Percentiles rank a stretch among this genome's conserved stretches.
Conservation (phyloP, 2,888 invertebrate genomes). For the Yponomeuta plumbellus region DNA sequence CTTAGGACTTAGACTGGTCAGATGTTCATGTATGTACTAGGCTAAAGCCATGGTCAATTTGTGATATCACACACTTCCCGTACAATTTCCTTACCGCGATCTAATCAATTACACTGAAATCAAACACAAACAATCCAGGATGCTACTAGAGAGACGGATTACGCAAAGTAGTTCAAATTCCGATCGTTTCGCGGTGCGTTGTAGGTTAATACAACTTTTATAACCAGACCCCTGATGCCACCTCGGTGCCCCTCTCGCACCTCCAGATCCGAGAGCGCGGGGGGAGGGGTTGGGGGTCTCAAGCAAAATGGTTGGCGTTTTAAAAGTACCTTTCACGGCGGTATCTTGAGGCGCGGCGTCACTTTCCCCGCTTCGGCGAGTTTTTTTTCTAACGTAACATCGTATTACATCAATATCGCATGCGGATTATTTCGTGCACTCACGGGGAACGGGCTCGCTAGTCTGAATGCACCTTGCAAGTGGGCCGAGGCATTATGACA, state of each 20-base stretch:
- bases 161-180: conserved; percentile 75
- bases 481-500: neutral
- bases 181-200: conserved; percentile 54
- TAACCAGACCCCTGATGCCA: conserved; percentile 47
- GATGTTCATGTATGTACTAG: no score
- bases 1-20: no score
- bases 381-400: conserved; percentile 66
- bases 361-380: conserved; percentile 71
- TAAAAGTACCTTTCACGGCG: conserved; percentile 66
- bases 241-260: conserved; percentile 31
- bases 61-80: neutral
- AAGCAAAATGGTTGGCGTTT: conserved; percentile 45
- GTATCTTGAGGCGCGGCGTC: conserved; percentile 60
- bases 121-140: conserved; percentile 9
- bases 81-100: neutral
- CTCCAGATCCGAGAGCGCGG: conserved; percentile 23
- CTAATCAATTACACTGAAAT: neutral
- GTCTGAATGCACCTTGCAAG: conserved; percentile 34
- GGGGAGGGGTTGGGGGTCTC: conserved; percentile 46
- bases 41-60: no score
- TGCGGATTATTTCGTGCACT: conserved; percentile 60
- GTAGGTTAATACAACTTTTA: conserved; percentile 57
- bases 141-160: conserved; percentile 43
- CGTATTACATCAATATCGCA: conserved; percentile 71
- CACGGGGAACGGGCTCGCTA: conserved; percentile 42